A percentile compares a stretch with the other conserved stretches of the same genome.
Evolutionary conservation across 2,113 vertebrate genomes (phyloP).

Genomic region (Carollia perspicillata): DNA sequence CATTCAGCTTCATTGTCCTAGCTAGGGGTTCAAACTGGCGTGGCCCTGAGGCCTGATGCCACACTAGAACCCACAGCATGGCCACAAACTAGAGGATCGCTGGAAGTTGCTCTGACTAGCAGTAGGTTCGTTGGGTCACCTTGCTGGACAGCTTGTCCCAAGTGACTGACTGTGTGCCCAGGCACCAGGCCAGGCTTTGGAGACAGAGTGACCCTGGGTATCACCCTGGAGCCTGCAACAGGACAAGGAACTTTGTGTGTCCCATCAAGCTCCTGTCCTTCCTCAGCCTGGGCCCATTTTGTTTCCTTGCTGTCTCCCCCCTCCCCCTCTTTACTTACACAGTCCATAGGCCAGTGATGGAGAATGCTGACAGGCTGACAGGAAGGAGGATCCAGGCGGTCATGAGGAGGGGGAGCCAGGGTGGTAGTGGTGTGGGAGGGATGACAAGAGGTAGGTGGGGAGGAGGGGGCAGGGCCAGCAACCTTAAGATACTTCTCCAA

Average conservation of each 20-base stretch:
- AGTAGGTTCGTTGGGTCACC: neutral
- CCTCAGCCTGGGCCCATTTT: neutral
- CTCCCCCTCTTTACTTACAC: constrained; percentile 86
- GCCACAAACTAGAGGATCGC: neutral
- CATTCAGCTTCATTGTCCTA: neutral
- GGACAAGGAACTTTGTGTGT: constrained; percentile 43
- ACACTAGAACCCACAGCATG: neutral
- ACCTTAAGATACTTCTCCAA: constrained; percentile 58
- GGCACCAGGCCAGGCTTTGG: constrained; percentile 44
- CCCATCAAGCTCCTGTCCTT: neutral
- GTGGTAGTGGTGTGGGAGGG: constrained; percentile 84
- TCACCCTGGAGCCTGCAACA: neutral
- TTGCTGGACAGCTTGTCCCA: constrained; percentile 1
- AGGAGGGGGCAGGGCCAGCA: constrained; percentile 62
- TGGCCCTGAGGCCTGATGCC: neutral
- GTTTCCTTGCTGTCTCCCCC: neutral
- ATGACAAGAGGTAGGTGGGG: constrained; percentile 62
- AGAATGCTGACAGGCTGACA: constrained; percentile 93
- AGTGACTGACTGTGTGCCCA: constrained; percentile 41
- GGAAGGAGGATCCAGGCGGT: constrained; percentile 96
- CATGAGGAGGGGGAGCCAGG: constrained; percentile 89
- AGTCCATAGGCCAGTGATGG: constrained; percentile 96
- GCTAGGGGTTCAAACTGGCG: neutral
- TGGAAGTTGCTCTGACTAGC: neutral
- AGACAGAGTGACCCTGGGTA: constrained; percentile 33